Evolutionary conservation across 2,797 vertebrate species (phyloP).

Genomic region (Podarcis lilfordi): DNA sequence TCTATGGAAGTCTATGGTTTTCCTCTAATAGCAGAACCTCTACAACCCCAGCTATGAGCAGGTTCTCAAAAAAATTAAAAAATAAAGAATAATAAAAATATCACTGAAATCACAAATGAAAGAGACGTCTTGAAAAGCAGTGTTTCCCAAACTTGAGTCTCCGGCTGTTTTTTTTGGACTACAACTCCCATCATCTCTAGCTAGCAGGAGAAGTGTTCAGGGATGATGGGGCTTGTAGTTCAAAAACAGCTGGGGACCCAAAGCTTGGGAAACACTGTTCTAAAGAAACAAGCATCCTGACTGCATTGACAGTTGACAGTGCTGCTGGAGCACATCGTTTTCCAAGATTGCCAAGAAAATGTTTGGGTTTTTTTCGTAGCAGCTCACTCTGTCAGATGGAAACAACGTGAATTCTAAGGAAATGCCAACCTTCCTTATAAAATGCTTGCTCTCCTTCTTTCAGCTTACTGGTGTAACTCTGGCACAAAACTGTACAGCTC

Average conservation of each 20-base stretch:
- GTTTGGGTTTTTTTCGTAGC: background rate
- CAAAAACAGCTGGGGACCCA: background rate
- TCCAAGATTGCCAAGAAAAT: background rate
- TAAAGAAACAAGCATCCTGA: background rate
- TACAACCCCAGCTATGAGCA: background rate
- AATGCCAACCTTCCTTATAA: background rate
- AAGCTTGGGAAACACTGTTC: background rate
- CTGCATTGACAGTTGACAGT: background rate
- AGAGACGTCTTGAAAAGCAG: background rate
- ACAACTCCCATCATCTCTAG: background rate
- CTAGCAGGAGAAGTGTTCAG: background rate
- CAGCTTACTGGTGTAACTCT: background rate
- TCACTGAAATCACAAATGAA: conserved; percentile 21
- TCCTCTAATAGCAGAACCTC: background rate
- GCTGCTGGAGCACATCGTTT: background rate
- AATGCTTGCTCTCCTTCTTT: background rate
- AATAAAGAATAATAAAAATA: background rate
- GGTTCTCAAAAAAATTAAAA: conserved; percentile 21
- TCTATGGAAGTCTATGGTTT: conserved; percentile 9
- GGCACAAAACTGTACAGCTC: background rate
- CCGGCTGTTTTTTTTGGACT: background rate
- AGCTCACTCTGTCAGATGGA: conserved; percentile 16
- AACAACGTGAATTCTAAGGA: background rate
- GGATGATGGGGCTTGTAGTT: background rate
- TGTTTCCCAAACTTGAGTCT: background rate